Evolutionary conservation across 2,888 invertebrate species (phyloP).

Genomic region (Operophtera brumata): DNA sequence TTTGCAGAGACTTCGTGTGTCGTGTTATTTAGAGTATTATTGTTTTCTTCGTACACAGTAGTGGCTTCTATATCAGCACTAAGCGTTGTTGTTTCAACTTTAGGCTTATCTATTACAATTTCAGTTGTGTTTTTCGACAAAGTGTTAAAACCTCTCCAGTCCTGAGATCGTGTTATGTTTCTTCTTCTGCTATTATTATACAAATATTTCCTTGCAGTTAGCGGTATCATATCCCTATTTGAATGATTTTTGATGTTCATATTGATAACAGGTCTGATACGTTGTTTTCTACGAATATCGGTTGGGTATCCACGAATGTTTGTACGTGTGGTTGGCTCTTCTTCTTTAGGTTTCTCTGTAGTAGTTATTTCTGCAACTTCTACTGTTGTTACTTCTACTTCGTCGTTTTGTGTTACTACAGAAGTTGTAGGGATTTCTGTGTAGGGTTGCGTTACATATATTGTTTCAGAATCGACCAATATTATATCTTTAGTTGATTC

Average conservation of each 20-base stretch:
- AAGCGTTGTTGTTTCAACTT: slow-evolving; percentile 39
- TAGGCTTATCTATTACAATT: slow-evolving; percentile 35
- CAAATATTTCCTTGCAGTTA: slow-evolving; percentile 58
- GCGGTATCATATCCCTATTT: slow-evolving; percentile 61
- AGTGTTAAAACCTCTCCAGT: slow-evolving; percentile 58
- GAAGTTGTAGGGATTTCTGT: slow-evolving; percentile 25
- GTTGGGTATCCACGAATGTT: slow-evolving; percentile 51
- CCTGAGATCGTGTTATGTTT: slow-evolving; percentile 56
- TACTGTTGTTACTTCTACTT: slow-evolving; percentile 12
- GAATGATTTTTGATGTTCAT: slow-evolving; percentile 60
- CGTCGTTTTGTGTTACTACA: neutral
- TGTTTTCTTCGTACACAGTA: slow-evolving; percentile 24
- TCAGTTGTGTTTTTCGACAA: slow-evolving; percentile 43
- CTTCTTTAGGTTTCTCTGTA: slow-evolving; percentile 29
- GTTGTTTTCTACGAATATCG: slow-evolving; percentile 56
- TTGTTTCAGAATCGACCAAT: slow-evolving; percentile 34
- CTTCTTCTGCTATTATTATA: slow-evolving; percentile 44
- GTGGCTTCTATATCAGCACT: slow-evolving; percentile 25
- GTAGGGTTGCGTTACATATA: slow-evolving; percentile 31
- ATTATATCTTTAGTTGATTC: slow-evolving; percentile 30
- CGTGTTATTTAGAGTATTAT: neutral
- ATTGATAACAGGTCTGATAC: slow-evolving; percentile 57
- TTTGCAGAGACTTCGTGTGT: neutral
- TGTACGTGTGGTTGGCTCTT: slow-evolving; percentile 24
- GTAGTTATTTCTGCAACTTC: slow-evolving; percentile 18